phyloP scores from a whole-genome alignment of 2,797 vertebrate species.

The Nasua narica region DNA sequence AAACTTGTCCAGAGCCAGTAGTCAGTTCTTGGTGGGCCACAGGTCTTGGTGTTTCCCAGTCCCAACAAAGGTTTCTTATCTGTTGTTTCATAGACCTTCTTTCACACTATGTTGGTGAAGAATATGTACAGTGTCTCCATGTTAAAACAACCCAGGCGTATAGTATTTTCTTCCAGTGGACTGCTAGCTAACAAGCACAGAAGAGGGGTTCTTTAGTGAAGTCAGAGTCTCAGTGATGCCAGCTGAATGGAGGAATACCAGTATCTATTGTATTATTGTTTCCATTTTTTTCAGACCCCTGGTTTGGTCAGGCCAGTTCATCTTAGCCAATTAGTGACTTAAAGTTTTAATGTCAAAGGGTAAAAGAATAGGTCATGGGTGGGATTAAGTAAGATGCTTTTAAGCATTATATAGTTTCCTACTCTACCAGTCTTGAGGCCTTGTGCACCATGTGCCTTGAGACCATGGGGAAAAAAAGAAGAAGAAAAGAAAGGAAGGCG shows the following conservation, averaged over 20 bases:
- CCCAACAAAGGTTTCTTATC: not conserved
- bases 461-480: not conserved
- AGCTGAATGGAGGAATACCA: not conserved
- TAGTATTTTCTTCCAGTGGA: not conserved
- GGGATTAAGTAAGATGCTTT: not conserved
- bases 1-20: not conserved
- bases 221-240: not conserved
- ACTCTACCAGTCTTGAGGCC: not conserved
- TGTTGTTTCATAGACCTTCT: not conserved
- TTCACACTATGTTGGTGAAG: not conserved
- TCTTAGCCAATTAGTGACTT: constrained; percentile 16
- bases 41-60: not conserved
- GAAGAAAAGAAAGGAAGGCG: not conserved
- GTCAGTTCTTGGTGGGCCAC: not conserved
- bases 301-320: constrained; percentile 2
- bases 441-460: not conserved
- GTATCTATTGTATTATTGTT: not conserved
- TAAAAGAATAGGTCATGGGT: not conserved
- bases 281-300: constrained; percentile 4
- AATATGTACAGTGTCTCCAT: constrained; percentile 22
- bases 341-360: not conserved
- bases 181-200: not conserved
- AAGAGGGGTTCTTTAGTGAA: not conserved
- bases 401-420: not conserved
- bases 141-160: not conserved